Evolutionary conservation across 92 coral and sea anemone genomes (phyloP).

Genomic region (Epizoanthus rinbou): DNA sequence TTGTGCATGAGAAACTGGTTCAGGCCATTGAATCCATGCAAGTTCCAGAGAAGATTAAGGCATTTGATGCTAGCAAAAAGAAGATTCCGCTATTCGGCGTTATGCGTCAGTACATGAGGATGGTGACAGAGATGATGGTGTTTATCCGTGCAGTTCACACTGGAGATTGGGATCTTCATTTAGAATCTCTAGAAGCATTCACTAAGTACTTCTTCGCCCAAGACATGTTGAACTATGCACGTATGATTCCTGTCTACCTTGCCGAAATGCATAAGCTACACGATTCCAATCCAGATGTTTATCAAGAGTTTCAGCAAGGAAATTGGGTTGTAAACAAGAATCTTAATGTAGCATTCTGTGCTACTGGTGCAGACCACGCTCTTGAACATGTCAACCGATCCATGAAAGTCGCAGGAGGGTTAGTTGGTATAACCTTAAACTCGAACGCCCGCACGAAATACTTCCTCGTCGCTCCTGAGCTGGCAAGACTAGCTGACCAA

Average conservation of each 20-base stretch:
- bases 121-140: constrained; percentile 58
- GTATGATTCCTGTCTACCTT: constrained; percentile 64
- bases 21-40: constrained; percentile 23
- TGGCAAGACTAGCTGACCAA: constrained; percentile 36
- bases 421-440: constrained; percentile 33
- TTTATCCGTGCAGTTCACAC: constrained; percentile 57
- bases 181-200: constrained; percentile 48
- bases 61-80: constrained; percentile 39
- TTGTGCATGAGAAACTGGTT: constrained; percentile 32
- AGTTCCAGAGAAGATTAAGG: constrained; percentile 50
- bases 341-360: constrained; percentile 50
- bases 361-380: constrained; percentile 62
- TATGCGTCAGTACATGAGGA: constrained; percentile 53
- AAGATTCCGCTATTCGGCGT: constrained; percentile 48
- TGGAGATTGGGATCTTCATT: constrained; percentile 52
- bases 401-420: constrained; percentile 59
- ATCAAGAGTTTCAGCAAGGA: constrained; percentile 52
- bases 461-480: constrained; percentile 36
- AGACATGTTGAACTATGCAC: constrained; percentile 62
- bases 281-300: constrained; percentile 58
- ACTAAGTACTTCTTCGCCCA: constrained; percentile 62
- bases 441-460: constrained; percentile 35
- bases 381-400: constrained; percentile 57
- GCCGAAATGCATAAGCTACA: constrained; percentile 59
- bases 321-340: constrained; percentile 63